Conservation (phyloP, 2,888 invertebrate species). For the Napeogenes sylphis region DNA sequence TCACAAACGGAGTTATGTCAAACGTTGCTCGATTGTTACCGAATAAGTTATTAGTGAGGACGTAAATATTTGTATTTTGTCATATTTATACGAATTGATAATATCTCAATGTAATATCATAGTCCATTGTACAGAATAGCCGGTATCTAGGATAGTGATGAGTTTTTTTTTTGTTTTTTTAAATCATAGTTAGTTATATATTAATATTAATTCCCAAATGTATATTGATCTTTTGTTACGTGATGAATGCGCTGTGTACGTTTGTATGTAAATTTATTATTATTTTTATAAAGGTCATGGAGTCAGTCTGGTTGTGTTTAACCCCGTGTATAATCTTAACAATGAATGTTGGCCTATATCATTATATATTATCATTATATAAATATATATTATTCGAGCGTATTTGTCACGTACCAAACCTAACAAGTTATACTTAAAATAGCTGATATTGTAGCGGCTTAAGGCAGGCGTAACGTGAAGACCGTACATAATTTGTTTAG, state of each 20-base stretch:
- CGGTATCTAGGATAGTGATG: constrained; percentile 67
- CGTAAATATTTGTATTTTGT: constrained; percentile 75
- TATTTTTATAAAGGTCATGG: constrained; percentile 37
- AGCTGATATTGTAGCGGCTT: constrained; percentile 68
- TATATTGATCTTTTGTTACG: constrained; percentile 58
- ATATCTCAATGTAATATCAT: constrained; percentile 75
- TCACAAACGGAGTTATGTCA: constrained; percentile 72
- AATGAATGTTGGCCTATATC: constrained; percentile 72
- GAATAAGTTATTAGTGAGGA: constrained; percentile 65
- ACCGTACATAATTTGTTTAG: constrained; percentile 65
- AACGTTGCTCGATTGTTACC: constrained; percentile 73
- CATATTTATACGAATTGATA: constrained; percentile 74
- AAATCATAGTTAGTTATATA: constrained; percentile 69
- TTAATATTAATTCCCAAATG: constrained; percentile 67
- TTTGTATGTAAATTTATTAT: constrained; percentile 45
- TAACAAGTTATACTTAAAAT: constrained; percentile 67
- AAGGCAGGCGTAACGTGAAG: constrained; percentile 70
- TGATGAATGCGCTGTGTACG: constrained; percentile 55
- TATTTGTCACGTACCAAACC: constrained; percentile 66
- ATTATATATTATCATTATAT: constrained; percentile 38
- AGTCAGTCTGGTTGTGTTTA: constrained; percentile 60
- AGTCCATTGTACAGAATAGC: constrained; percentile 75
- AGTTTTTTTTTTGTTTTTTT: constrained; percentile 46
- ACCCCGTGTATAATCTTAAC: constrained; percentile 59
- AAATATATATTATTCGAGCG: constrained; percentile 48